Evolutionary conservation across 2,113 vertebrate species (phyloP).

Genomic region (Lophius piscatorius): DNA sequence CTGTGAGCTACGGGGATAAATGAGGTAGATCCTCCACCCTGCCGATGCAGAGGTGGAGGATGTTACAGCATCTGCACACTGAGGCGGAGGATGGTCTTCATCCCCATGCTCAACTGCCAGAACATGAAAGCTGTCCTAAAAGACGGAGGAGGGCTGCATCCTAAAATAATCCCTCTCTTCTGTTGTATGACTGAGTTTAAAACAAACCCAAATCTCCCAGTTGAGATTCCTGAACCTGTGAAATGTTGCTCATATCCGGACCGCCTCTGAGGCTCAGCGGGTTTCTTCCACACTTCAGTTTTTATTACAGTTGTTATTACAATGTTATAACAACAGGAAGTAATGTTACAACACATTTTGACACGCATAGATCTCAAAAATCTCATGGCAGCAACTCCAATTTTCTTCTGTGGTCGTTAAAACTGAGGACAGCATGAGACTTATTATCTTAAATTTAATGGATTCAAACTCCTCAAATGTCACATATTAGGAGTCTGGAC

Average conservation of each 20-base stretch:
- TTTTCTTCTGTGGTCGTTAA: no score
- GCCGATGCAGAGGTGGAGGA: conserved; percentile 48
- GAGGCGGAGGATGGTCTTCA: conserved; percentile 39
- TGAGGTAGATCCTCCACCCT: conserved; percentile 54
- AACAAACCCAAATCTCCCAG: conserved; percentile 26
- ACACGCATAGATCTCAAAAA: no score
- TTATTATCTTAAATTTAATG: no score
- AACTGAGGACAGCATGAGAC: no score
- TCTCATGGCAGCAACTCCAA: no score
- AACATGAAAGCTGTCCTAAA: conserved; percentile 33
- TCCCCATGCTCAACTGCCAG: conserved; percentile 29
- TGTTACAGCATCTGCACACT: conserved; percentile 33
- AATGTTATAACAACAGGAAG: no score
- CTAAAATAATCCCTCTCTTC: conserved; percentile 45
- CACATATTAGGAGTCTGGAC: no score
- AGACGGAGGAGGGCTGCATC: conserved; percentile 34
- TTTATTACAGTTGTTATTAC: no score
- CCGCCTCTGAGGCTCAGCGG: conserved; percentile 18
- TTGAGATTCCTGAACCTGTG: not conserved
- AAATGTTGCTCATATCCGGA: conserved; percentile 3
- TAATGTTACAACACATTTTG: no score
- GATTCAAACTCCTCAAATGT: no score
- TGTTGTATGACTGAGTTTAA: conserved; percentile 29
- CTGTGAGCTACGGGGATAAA: conserved; percentile 46
- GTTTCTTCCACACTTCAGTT: no score